Evolutionary conservation across 2,113 vertebrate genomes (phyloP), one percentile per base, ranked within the genome.

Genomic region (Verasper variegatus): DNA sequence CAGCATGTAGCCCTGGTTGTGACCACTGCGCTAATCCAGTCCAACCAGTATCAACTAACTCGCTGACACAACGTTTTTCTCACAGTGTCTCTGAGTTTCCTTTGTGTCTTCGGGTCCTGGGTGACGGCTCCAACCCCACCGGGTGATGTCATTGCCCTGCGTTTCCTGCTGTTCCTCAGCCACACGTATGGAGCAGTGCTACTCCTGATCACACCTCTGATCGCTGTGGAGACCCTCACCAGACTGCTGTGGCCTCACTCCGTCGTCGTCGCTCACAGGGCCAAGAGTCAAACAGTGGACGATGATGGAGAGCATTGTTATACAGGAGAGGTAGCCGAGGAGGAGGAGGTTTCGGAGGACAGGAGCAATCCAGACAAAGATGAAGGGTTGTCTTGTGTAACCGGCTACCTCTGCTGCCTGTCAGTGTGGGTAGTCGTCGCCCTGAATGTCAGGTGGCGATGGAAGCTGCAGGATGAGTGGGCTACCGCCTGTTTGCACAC

Each of bases 151-250:
- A 85, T 95, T 10, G 90, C 93, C 24, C 82, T 95, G 56, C 93
- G 92, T 62, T 94, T 93, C 86, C 85, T 94, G 70, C 87, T 94
- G 24, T 95, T 95, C 61, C 91, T 95, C 40, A 88, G 93, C 74
- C 88, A 94, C 78, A 90, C 89, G 2, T 95, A 95, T 1, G 89
- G 89, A 1, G 68, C 62, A 0, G 90, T 92, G 68, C 42, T 96
- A 67, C 79, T 94, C 42, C 80, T 96, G 55, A 90, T 65, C 35
- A 70, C 81, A 3, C 93, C 91, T 31, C 87, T 95, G 60, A 88
- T 94, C 0, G 81, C 90, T 4, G 62, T 89, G 76, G 95, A 95
- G 84, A 76, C 84, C 20, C 35, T 88, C 62, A 27, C 57, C 42
- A 52, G 75, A 61, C 74, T 89, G 23, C 73, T 87, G 31, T 62